A percentile compares a stretch with the other conserved stretches of the same genome.
phyloP scores from a whole-genome alignment of 2,888 invertebrate species.

The Strigamia transsilvanica region DNA sequence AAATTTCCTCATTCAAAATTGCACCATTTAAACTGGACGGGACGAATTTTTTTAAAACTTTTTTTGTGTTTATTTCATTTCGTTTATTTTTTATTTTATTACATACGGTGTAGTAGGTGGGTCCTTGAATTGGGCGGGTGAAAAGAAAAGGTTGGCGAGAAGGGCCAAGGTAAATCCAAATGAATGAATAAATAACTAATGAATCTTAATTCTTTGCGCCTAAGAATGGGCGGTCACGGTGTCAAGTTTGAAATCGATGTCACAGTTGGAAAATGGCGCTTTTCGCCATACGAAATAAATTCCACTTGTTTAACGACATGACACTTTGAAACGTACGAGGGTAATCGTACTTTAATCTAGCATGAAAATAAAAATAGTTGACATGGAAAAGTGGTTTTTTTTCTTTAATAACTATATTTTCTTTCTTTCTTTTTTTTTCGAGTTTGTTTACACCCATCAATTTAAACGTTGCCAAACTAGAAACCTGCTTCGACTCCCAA shows the following conservation, averaged over 20 bases:
- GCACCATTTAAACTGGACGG: not conserved
- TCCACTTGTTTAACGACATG: conserved; percentile 24
- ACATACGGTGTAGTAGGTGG: not conserved
- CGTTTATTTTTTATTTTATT: no score
- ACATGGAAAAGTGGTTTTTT: conserved; percentile 4
- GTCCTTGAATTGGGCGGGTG: not conserved
- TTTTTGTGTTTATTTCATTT: not conserved
- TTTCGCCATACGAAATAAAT: not conserved
- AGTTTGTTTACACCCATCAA: no score
- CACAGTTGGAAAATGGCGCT: not conserved
- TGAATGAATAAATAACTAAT: not conserved
- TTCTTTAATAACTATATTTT: not conserved
- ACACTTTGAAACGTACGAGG: not conserved
- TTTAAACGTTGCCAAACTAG: not conserved
- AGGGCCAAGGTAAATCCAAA: not conserved
- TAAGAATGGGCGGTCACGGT: not conserved
- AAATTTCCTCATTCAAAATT: not conserved
- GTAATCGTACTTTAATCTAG: conserved; percentile 6
- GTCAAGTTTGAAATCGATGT: not conserved
- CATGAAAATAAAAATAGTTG: not conserved
- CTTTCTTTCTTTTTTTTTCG: no score
- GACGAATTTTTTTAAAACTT: no score
- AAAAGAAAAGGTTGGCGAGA: conserved; percentile 3
- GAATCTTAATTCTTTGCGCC: not conserved
- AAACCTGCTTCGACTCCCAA: no score